Evolutionary conservation across 2,888 invertebrate genomes (phyloP).

Genomic region (Bedellia somnulentella): DNA sequence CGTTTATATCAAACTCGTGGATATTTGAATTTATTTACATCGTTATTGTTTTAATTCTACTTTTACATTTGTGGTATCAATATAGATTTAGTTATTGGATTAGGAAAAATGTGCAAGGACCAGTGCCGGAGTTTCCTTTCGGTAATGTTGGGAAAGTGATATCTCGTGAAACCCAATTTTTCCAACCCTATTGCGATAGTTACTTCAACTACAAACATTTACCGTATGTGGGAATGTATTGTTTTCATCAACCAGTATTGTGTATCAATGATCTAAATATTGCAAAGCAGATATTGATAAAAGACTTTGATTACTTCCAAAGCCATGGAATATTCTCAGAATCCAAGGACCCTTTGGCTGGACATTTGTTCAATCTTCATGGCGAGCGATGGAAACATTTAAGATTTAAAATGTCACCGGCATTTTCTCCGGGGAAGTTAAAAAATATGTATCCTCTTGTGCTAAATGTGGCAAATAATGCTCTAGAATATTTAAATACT

Average conservation of each 20-base stretch:
- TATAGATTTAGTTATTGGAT: constrained; percentile 63
- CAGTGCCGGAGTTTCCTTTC: constrained; percentile 63
- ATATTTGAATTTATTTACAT: constrained; percentile 6
- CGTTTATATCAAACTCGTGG: no score
- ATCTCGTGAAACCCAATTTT: constrained; percentile 58
- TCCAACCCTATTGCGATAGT: constrained; percentile 61
- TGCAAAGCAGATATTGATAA: constrained; percentile 61
- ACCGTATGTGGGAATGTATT: constrained; percentile 63
- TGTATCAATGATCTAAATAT: constrained; percentile 64
- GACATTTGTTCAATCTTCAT: constrained; percentile 59
- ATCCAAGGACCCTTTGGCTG: constrained; percentile 61
- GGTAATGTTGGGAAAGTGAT: constrained; percentile 63
- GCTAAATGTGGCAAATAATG: constrained; percentile 54
- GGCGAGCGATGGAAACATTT: constrained; percentile 66
- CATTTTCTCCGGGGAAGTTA: constrained; percentile 68
- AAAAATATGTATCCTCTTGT: constrained; percentile 66
- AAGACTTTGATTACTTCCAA: constrained; percentile 66
- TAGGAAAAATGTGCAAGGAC: constrained; percentile 53
- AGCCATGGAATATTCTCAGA: constrained; percentile 66
- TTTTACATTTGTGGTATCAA: constrained; percentile 27
- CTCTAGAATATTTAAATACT: constrained; percentile 37
- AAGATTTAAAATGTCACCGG: constrained; percentile 64
- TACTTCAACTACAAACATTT: constrained; percentile 55
- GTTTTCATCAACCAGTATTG: constrained; percentile 63
- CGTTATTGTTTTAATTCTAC: constrained; percentile 5